phyloP scores from a whole-genome alignment of 2,888 invertebrate genomes.

The Invenusta paracnida region DNA sequence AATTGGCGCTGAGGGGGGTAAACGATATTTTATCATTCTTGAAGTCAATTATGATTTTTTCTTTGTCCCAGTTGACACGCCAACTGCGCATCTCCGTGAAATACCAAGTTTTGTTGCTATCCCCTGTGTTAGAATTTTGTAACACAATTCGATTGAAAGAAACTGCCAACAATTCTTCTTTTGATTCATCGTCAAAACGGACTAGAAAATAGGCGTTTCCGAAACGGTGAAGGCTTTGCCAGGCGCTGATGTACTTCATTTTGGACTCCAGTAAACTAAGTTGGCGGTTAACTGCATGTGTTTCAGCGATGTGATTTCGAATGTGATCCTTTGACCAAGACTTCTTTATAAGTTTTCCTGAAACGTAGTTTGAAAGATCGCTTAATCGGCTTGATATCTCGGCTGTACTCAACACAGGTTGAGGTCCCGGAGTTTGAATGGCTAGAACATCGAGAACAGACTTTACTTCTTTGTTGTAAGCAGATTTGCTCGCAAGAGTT shows the following conservation, averaged over 20 bases:
- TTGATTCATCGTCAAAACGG: slow-evolving; percentile 67
- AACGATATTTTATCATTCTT: slow-evolving; percentile 84
- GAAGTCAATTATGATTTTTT: slow-evolving; percentile 69
- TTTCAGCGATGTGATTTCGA: slow-evolving; percentile 77
- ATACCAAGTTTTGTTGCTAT: slow-evolving; percentile 90
- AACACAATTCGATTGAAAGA: slow-evolving; percentile 91
- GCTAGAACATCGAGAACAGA: slow-evolving; percentile 32
- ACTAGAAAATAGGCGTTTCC: slow-evolving; percentile 90
- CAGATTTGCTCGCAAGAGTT: slow-evolving; percentile 79
- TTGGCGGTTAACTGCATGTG: slow-evolving; percentile 89
- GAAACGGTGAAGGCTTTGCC: slow-evolving; percentile 93
- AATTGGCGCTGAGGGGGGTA: slow-evolving; percentile 70
- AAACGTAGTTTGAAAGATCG: slow-evolving; percentile 30
- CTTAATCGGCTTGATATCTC: neutral
- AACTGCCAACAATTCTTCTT: slow-evolving; percentile 77
- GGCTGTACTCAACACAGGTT: slow-evolving; percentile 17
- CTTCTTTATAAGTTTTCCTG: slow-evolving; percentile 39
- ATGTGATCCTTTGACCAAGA: slow-evolving; percentile 39
- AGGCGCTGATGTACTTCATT: slow-evolving; percentile 90
- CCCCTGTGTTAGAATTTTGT: slow-evolving; percentile 89
- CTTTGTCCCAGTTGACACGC: slow-evolving; percentile 99
- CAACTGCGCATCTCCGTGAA: slow-evolving; percentile 76
- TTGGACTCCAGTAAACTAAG: slow-evolving; percentile 83
- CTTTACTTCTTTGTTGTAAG: slow-evolving; percentile 36
- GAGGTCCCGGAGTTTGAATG: slow-evolving; percentile 41